These are phyloP conservation scores for Sericinus montela DNA, from an alignment of 2,888 invertebrate species.

Conservation along the genomic window DNA sequence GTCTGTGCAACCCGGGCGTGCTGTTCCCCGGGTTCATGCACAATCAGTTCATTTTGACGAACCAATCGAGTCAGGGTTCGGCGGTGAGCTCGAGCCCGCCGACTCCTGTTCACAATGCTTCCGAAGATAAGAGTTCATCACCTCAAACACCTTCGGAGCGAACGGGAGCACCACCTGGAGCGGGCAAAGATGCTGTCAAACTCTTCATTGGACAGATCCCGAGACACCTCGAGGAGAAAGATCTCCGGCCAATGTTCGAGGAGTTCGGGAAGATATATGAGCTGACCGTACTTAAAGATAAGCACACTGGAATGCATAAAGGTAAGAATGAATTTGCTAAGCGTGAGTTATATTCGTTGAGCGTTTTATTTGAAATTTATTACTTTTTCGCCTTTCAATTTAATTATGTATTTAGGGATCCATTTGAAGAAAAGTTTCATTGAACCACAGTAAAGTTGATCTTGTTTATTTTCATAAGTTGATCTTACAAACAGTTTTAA, in stretches of 20 bases:
- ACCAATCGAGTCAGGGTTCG: constrained; percentile 37
- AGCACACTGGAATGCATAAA: constrained; percentile 97
- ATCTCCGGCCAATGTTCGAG: constrained; percentile 93
- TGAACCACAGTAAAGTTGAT: too few species aligned
- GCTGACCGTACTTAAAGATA: constrained; percentile 95
- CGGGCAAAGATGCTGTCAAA: constrained; percentile 84
- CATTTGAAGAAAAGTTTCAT: too few species aligned
- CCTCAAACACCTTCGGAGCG: constrained; percentile 59
- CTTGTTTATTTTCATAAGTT: too few species aligned
- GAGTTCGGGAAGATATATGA: constrained; percentile 96
- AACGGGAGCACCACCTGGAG: constrained; percentile 66
- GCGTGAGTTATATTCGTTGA: background rate
- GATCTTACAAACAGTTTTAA: too few species aligned
- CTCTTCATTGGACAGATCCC: constrained; percentile 97
- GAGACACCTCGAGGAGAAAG: constrained; percentile 91
- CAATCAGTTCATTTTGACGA: constrained; percentile 29
- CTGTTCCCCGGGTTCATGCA: constrained; percentile 57
- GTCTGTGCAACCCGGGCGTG: constrained; percentile 55
- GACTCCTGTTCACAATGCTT: constrained; percentile 58
- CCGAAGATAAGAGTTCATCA: constrained; percentile 37
- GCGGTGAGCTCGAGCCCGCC: constrained; percentile 61
- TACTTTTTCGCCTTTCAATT: too few species aligned
- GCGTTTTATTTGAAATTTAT: too few species aligned
- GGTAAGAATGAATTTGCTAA: constrained; percentile 55
- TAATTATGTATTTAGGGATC: too few species aligned